Evolutionary conservation across 2,797 vertebrate species (phyloP).

Genomic region (Hafferia zeledoni): DNA sequence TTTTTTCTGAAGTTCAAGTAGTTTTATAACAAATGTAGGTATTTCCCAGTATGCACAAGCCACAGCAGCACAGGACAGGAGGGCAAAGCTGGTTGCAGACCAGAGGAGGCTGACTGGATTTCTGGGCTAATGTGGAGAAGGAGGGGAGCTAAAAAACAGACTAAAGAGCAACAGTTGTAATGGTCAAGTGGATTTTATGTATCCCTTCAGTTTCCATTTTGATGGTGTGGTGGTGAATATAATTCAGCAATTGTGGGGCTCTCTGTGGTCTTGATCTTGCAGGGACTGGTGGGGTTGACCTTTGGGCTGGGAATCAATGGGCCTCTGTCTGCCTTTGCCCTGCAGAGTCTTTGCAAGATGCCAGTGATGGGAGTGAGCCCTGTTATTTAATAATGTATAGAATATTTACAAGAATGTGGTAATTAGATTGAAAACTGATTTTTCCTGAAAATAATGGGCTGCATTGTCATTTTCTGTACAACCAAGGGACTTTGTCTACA

Average conservation of each 20-base stretch:
- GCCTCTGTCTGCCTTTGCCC: slow-evolving; percentile 19
- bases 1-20: neutral
- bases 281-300: neutral
- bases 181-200: neutral
- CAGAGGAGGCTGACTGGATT: neutral
- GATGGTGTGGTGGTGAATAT: neutral
- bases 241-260: neutral
- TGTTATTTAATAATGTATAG: neutral
- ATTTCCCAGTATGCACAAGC: neutral
- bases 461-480: slow-evolving; percentile 1
- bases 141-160: neutral
- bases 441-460: slow-evolving; percentile 29
- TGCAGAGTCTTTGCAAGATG: slow-evolving; percentile 1
- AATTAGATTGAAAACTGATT: neutral
- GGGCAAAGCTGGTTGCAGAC: neutral
- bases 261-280: neutral
- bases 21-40: neutral
- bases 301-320: slow-evolving; percentile 36
- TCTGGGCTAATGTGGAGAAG: neutral
- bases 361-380: neutral
- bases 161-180: neutral
- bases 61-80: neutral
- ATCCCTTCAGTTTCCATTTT: neutral
- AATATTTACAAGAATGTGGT: slow-evolving; percentile 19
- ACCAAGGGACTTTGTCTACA: neutral